Evolutionary conservation across 1,140 invertebrate genomes (phyloP).

Genomic region (Solen grandis): DNA sequence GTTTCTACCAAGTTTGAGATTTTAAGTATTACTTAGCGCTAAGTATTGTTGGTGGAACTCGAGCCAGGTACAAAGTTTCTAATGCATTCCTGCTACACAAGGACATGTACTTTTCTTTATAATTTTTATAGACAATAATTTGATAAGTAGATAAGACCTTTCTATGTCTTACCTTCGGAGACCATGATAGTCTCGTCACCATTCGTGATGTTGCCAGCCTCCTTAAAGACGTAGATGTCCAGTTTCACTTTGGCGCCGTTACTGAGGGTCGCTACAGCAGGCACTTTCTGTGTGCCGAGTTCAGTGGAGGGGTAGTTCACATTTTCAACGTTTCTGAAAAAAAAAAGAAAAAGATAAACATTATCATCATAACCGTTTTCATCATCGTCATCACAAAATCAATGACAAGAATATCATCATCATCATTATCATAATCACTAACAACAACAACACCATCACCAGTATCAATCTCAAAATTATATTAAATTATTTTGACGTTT

Average conservation of each 20-base stretch:
- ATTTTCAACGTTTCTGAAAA: not conserved
- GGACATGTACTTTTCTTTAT: too few species aligned
- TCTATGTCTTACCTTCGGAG: not conserved
- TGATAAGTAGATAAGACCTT: too few species aligned
- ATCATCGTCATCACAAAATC: not conserved
- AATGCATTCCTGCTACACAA: too few species aligned
- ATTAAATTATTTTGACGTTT: not conserved
- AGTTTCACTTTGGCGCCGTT: constrained; percentile 6
- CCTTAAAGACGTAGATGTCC: constrained; percentile 25
- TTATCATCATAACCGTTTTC: not conserved
- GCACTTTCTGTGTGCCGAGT: not conserved
- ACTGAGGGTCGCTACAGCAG: not conserved
- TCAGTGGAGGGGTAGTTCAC: constrained; percentile 3
- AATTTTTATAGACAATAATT: too few species aligned
- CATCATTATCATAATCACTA: not conserved
- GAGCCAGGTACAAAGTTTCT: too few species aligned
- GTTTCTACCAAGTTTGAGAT: too few species aligned
- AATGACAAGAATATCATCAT: not conserved
- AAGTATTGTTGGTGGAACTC: too few species aligned
- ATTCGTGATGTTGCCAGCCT: not conserved
- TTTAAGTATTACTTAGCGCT: too few species aligned
- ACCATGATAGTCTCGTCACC: constrained; percentile 10
- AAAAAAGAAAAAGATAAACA: not conserved
- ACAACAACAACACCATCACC: not conserved
- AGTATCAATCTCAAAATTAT: too few species aligned